Evolutionary conservation across 1,140 invertebrate genomes (phyloP).

Genomic region (Zaprionus inermis): DNA sequence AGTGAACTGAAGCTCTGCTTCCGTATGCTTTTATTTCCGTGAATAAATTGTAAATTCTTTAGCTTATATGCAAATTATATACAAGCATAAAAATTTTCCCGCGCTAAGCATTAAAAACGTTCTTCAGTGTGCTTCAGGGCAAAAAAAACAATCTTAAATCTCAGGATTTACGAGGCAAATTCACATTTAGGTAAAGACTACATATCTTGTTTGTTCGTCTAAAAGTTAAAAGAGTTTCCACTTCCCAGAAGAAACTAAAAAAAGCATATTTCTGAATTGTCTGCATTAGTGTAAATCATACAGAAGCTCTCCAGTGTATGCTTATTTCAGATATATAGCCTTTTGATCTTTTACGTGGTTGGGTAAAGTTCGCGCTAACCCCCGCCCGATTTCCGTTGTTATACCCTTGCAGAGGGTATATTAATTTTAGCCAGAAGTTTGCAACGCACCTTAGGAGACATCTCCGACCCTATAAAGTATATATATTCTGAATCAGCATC

Average conservation of each 20-base stretch:
- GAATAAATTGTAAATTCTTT: no score
- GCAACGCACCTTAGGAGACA: no score
- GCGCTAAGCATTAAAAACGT: neutral
- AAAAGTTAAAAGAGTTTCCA: slow-evolving; percentile 33
- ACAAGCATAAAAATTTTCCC: slow-evolving; percentile 9
- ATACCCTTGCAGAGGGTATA: no score
- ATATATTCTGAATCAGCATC: no score
- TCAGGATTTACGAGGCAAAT: slow-evolving; percentile 48
- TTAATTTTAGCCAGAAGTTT: no score
- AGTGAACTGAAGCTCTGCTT: no score
- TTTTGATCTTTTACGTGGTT: slow-evolving; percentile 42
- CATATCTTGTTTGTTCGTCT: slow-evolving; percentile 21
- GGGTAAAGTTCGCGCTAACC: slow-evolving; percentile 22
- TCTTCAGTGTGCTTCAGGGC: slow-evolving; percentile 10
- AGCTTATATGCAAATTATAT: neutral
- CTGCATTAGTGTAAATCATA: slow-evolving; percentile 17
- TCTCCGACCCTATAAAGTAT: no score
- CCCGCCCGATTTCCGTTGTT: neutral
- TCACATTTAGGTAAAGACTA: slow-evolving; percentile 46
- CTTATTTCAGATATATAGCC: slow-evolving; percentile 9
- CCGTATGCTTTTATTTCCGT: no score
- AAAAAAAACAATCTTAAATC: slow-evolving; percentile 48
- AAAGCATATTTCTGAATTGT: neutral
- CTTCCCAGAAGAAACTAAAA: slow-evolving; percentile 41
- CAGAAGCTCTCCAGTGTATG: neutral